phyloP scores from a whole-genome alignment of 2,113 vertebrate species.

The zebrafish (Danio rerio) region GRCz12tu NC_133189.1:901001-901500 shows the following conservation, averaged over 20 bases:
- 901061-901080: no score
- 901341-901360: slow-evolving; percentile 52
- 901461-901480: slow-evolving; percentile 64
- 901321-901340: slow-evolving; percentile 45
- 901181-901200: not conserved
- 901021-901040: no score
- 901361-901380: slow-evolving; percentile 84
- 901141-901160: no score
- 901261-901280: no score
- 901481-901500: slow-evolving; percentile 74
- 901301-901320: slow-evolving; percentile 17
- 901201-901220: not conserved
- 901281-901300: not conserved
- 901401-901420: slow-evolving; percentile 99
- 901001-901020: no score
- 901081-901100: no score
- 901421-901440: slow-evolving; percentile 98
- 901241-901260: not conserved
- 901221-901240: not conserved
- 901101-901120: no score
- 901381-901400: slow-evolving; percentile 85
- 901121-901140: no score
- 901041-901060: no score
- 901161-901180: not conserved
- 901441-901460: slow-evolving; percentile 46